phyloP scores from a whole-genome alignment of 2,113 vertebrate species.

The Tragelaphus strepsiceros region DNA sequence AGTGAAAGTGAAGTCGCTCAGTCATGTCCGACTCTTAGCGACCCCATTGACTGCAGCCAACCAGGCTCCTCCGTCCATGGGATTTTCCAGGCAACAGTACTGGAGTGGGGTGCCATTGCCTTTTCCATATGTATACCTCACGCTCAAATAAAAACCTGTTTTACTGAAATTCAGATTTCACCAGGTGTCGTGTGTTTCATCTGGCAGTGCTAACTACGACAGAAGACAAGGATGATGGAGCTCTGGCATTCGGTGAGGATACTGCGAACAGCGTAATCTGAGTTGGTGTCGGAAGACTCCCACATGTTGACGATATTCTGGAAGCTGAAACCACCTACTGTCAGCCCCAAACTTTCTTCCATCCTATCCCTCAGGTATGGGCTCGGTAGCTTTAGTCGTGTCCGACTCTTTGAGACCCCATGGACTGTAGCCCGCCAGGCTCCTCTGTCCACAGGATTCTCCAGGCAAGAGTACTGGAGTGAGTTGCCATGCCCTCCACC shows the following conservation, averaged over 20 bases:
- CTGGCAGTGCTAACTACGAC: neutral
- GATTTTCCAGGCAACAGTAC: too few species aligned
- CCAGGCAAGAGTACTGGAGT: neutral
- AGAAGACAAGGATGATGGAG: neutral
- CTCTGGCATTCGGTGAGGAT: neutral
- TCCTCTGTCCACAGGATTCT: neutral
- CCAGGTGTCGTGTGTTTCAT: neutral
- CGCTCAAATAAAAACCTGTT: neutral
- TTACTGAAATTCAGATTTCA: neutral
- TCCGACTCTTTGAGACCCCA: neutral
- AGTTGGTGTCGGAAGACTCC: neutral
- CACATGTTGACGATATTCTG: neutral
- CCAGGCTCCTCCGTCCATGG: too few species aligned
- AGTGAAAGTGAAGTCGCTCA: too few species aligned
- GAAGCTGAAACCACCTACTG: neutral
- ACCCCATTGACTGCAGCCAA: too few species aligned
- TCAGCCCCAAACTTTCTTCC: neutral
- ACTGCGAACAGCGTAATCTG: neutral
- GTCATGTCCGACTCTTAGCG: too few species aligned
- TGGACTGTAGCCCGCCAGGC: neutral
- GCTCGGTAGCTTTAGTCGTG: neutral
- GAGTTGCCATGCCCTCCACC: rapidly evolving
- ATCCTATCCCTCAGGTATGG: neutral
- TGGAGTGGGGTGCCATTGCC: too few species aligned
- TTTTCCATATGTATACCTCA: rapidly evolving